These are phyloP conservation scores for Orthosia gothica DNA, from an alignment of 2,888 invertebrate genomes.

Conservation along the genomic window DNA sequence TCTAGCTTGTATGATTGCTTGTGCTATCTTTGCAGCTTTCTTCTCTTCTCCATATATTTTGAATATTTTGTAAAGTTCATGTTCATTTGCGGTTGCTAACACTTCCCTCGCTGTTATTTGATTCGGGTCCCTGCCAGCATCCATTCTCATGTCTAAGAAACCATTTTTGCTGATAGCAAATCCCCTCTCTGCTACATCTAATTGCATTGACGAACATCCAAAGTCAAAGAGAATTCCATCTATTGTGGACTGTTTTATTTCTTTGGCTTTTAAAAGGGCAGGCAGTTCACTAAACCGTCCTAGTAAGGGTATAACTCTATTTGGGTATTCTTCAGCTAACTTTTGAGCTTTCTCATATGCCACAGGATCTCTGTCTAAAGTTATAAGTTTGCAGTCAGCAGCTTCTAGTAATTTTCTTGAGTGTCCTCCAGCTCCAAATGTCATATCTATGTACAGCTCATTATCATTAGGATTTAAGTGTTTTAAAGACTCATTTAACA, in stretches of 20 bases:
- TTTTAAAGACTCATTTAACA: conserved; percentile 93
- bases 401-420: conserved; percentile 94
- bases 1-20: conserved; percentile 96
- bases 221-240: conserved; percentile 98
- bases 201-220: conserved; percentile 99
- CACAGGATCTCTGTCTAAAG: conserved; percentile 97
- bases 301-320: conserved; percentile 94
- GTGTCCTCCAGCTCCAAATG: conserved; percentile 99
- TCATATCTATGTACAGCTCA: conserved; percentile 97
- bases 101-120: conserved; percentile 97
- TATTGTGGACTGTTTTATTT: conserved; percentile 93
- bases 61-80: conserved; percentile 95
- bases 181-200: conserved; percentile 95
- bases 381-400: conserved; percentile 93
- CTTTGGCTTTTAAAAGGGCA: conserved; percentile 91
- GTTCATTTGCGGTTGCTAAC: conserved; percentile 95
- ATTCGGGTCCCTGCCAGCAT: conserved; percentile 93
- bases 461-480: conserved; percentile 92
- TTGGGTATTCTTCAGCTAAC: conserved; percentile 93
- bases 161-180: conserved; percentile 97
- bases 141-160: conserved; percentile 99
- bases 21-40: conserved; percentile 96
- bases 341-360: conserved; percentile 94
- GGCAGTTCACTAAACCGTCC: conserved; percentile 98
- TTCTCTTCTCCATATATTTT: conserved; percentile 98